These are phyloP conservation scores for Daubentonia madagascariensis DNA, from an alignment of 2,113 vertebrate genomes.

Conservation along the genomic window DNA sequence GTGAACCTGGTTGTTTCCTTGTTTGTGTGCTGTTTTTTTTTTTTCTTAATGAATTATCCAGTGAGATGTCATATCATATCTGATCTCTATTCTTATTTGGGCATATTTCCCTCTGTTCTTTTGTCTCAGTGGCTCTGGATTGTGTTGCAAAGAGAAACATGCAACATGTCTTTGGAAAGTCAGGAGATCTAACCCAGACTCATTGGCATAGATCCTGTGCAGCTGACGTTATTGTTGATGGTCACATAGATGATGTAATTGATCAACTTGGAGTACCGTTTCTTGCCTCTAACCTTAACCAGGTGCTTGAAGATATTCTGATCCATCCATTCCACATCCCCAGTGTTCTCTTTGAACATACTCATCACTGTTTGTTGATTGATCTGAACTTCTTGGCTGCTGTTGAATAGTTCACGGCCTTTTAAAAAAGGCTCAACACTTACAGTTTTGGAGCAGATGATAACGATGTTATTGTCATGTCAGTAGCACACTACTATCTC, in stretches of 20 bases:
- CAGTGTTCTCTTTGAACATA: background rate
- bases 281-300: background rate
- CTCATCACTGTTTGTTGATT: background rate
- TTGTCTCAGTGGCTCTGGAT: background rate
- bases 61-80: background rate
- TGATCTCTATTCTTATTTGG: background rate
- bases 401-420: background rate
- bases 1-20: background rate
- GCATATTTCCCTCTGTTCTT: background rate
- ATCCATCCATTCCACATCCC: background rate
- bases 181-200: background rate
- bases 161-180: background rate
- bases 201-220: background rate
- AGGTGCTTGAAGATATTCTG: background rate
- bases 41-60: background rate
- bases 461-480: background rate
- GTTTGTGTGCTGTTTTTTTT: background rate
- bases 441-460: background rate
- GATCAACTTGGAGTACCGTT: background rate
- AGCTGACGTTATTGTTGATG: background rate
- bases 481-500: background rate
- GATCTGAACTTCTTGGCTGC: background rate
- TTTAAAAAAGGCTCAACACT: background rate
- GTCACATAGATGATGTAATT: background rate
- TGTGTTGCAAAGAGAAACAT: background rate